Conservation (phyloP, 2,797 vertebrate genomes). For the Anguilla anguilla region DNA sequence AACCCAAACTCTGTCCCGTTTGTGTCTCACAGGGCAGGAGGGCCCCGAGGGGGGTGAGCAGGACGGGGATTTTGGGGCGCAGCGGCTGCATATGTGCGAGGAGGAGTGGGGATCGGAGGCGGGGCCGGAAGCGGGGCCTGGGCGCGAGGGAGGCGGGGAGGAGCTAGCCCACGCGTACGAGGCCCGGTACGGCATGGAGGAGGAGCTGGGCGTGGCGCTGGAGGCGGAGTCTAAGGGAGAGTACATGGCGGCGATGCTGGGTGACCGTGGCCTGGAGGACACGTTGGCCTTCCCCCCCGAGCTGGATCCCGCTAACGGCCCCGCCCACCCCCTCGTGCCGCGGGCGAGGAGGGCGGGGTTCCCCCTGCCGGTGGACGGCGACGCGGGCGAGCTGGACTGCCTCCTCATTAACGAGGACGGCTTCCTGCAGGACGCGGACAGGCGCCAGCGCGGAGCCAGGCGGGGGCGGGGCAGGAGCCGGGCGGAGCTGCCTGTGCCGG, state of each 20-base stretch:
- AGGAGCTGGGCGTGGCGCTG: slow-evolving; percentile 51
- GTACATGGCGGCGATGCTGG: slow-evolving; percentile 61
- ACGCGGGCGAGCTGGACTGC: slow-evolving; percentile 67
- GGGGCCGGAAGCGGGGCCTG: slow-evolving; percentile 57
- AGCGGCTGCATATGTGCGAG: slow-evolving; percentile 64
- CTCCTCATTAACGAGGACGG: slow-evolving; percentile 78
- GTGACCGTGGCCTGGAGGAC: slow-evolving; percentile 55
- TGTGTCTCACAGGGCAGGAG: slow-evolving; percentile 51
- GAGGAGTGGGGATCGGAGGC: slow-evolving; percentile 65
- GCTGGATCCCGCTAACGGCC: slow-evolving; percentile 50
- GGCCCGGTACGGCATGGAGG: slow-evolving; percentile 64
- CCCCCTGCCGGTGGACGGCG: slow-evolving; percentile 51
- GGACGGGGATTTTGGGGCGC: slow-evolving; percentile 62
- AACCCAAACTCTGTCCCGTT: neutral
- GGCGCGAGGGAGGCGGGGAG: slow-evolving; percentile 49
- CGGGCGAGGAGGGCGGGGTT: slow-evolving; percentile 46
- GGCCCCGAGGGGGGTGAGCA: slow-evolving; percentile 56
- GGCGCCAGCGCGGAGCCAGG: slow-evolving; percentile 55
- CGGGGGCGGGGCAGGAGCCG: slow-evolving; percentile 47
- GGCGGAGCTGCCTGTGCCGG: slow-evolving; percentile 40
- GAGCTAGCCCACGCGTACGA: slow-evolving; percentile 63
- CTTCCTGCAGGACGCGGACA: slow-evolving; percentile 68
- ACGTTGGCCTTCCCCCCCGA: slow-evolving; percentile 63
- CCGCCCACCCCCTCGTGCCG: slow-evolving; percentile 44
- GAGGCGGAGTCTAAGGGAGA: slow-evolving; percentile 46